Percentiles rank a stretch among this genome's conserved stretches.
phyloP scores from a whole-genome alignment of 2,888 invertebrate species.

The Pristionchus maxplancki region DNA sequence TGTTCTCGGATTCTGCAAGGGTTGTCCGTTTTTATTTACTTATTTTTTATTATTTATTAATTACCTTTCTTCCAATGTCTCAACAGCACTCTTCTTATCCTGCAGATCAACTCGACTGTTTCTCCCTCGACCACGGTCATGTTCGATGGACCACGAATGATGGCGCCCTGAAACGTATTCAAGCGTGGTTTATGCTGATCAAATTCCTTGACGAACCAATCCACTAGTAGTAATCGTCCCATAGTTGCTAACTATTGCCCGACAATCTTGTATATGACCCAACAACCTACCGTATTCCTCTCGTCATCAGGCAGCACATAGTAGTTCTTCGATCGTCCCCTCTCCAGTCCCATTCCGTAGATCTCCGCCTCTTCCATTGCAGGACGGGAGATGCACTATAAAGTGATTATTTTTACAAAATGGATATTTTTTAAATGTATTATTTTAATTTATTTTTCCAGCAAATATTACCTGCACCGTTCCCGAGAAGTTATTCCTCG shows the following conservation, averaged over 20 bases:
- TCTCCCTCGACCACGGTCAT: constrained; percentile 43
- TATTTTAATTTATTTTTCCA: too few relatives aligned
- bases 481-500: constrained; percentile 65
- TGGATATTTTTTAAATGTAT: too few relatives aligned
- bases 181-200: too few relatives aligned
- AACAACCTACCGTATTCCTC: constrained; percentile 14
- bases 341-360: constrained; percentile 72
- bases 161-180: background rate
- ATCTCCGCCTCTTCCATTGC: constrained; percentile 77
- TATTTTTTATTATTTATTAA: too few relatives aligned
- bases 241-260: too few relatives aligned
- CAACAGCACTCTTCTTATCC: constrained; percentile 18
- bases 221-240: too few relatives aligned
- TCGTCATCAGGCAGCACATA: constrained; percentile 36
- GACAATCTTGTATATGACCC: background rate
- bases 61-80: constrained; percentile 40
- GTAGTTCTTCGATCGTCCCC: constrained; percentile 62
- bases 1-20: background rate
- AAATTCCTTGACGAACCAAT: too few relatives aligned
- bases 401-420: background rate
- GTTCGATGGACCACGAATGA: constrained; percentile 17
- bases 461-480: constrained; percentile 68
- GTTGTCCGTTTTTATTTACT: background rate
- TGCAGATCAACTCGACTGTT: background rate
- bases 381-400: constrained; percentile 74